Evolutionary conservation across 2,113 vertebrate species (phyloP), one percentile per base, ranked within the genome.

Genomic region (Spea multiplicata): DNA sequence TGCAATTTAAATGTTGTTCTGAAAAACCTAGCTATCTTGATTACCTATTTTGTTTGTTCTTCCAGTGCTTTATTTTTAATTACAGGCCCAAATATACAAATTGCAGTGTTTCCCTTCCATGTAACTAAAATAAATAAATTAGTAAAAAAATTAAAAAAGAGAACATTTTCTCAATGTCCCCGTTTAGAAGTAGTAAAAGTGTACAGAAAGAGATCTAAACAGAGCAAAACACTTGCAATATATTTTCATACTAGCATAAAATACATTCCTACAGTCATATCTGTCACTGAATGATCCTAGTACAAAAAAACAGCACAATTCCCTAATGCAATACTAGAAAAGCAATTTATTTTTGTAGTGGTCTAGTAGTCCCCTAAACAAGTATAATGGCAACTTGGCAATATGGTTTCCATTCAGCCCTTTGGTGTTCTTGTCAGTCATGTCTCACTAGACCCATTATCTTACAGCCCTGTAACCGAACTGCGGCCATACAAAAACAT

Each of bases 381-480:
- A 47, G 17, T 66, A 67, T 77, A 70, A 70, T 70, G 66, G 66
- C 55, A 70, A 77, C 52, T 55, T 62, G n/a, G 46, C 66, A 62
- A 71, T 77, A 46, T 70, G 17, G 66, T 77, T 69, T 77, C 67
- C 55, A 70, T 62, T 77, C 46, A 77, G 67, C 66, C 67, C 75
- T 77, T 77, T 77, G 75, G 75, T 55, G 44, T 67, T 77, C 44
- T 77, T 70, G 75, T 70, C 75, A 70, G 66, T 70, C 66, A 77
- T 71, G 75, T 77, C 74, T 76, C 74, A 8, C 66, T 76, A 57
- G 74, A 66, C 74, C 57, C 62, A 69, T 76, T 69, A 76, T 59
- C 74, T 76, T 68, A 68, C 48, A 66, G 50, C 47, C 55, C 62
- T 67, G n/a, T 76, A 44, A 76, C 65, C 68, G 74, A 76, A 76